Percentiles rank a stretch among this genome's conserved stretches.
Conservation (phyloP, 2,113 vertebrate genomes). For the Sapajus apella region DNA sequence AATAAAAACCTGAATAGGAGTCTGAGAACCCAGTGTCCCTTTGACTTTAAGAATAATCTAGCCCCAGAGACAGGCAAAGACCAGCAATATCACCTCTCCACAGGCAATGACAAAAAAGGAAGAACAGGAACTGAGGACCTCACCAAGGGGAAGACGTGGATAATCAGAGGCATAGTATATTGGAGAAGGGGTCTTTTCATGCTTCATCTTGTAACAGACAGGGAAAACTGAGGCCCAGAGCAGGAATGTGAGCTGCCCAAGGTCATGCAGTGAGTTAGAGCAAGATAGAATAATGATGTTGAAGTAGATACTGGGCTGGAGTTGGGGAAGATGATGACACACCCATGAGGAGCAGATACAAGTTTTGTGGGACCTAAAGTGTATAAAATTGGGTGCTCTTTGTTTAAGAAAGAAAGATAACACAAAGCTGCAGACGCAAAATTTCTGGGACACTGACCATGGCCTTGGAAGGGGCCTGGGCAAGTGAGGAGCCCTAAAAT, state of each 20-base stretch:
- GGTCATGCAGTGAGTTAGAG: background rate
- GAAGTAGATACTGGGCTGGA: background rate
- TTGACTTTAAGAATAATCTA: background rate
- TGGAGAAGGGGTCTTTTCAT: background rate
- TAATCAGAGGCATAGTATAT: background rate
- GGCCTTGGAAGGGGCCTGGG: background rate
- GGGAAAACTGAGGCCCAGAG: background rate
- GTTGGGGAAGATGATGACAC: background rate
- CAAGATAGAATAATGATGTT: background rate
- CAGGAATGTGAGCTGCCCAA: background rate
- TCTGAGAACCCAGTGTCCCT: background rate
- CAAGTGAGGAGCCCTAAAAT: background rate
- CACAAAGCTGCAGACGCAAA: background rate
- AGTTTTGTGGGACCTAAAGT: background rate
- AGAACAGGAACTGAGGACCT: background rate
- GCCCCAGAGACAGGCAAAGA: constrained; percentile 7
- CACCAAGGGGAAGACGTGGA: background rate
- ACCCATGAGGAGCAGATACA: background rate
- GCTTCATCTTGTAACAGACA: background rate
- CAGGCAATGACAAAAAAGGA: background rate
- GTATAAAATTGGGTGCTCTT: constrained; percentile 1
- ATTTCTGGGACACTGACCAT: background rate
- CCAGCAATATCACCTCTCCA: background rate
- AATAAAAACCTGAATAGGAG: background rate
- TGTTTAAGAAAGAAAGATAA: background rate